Percentiles rank a stretch among this genome's conserved stretches.
These are phyloP conservation scores for Podilymbus podiceps DNA, from an alignment of 2,113 vertebrate species.

Conservation along the genomic window DNA sequence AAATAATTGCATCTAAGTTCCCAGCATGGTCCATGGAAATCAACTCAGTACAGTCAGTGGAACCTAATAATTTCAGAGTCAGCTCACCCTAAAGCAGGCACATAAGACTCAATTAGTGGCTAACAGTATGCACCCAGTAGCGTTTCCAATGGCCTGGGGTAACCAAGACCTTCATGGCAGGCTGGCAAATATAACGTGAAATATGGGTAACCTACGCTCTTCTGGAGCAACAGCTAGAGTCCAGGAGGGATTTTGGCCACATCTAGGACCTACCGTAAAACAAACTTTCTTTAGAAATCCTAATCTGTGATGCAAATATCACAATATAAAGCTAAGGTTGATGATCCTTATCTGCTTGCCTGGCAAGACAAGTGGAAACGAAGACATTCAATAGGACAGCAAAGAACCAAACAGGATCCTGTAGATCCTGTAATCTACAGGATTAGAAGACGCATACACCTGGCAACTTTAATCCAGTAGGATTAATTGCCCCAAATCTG, in stretches of 20 bases:
- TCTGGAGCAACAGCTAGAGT: neutral
- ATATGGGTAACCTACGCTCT: neutral
- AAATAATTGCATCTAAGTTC: neutral
- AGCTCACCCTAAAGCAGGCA: neutral
- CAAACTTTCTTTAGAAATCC: neutral
- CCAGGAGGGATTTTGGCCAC: neutral
- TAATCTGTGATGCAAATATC: neutral
- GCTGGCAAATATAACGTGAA: neutral
- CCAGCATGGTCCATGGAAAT: neutral
- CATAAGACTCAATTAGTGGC: neutral
- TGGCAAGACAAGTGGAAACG: neutral
- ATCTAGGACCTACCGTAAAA: neutral
- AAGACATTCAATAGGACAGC: neutral
- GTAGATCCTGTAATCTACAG: neutral
- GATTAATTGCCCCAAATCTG: neutral
- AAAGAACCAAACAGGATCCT: neutral
- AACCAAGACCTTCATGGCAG: neutral
- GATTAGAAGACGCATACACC: accelerated
- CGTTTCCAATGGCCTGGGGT: neutral
- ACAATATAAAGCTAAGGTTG: neutral
- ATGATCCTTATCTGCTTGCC: neutral
- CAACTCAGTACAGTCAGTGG: neutral
- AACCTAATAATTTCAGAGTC: neutral
- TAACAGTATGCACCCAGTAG: neutral
- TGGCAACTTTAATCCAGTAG: neutral